Percentiles rank a stretch among this genome's conserved stretches.
Evolutionary conservation across 2,113 vertebrate species (phyloP).

Genomic region (Andinoacara biseriatus): DNA sequence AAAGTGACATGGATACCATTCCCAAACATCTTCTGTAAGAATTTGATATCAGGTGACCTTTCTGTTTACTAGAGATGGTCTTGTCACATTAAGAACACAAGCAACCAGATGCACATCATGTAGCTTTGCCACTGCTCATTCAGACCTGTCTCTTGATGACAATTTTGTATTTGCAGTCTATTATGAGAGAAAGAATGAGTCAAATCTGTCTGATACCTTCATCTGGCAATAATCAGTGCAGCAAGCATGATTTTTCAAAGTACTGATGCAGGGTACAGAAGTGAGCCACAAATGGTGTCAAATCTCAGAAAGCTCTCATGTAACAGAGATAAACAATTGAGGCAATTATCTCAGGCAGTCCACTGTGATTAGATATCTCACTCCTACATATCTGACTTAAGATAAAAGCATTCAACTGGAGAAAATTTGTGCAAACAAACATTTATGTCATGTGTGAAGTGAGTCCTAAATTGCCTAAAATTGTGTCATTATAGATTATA

Average conservation of each 20-base stretch:
- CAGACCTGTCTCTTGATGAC: not conserved
- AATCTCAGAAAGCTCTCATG: not conserved
- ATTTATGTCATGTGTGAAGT: slow-evolving; percentile 1
- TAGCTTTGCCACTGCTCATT: not conserved
- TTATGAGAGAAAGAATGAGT: not conserved
- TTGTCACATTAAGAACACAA: not conserved
- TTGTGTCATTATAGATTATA: not conserved
- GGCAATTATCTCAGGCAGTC: not conserved
- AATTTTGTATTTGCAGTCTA: not conserved
- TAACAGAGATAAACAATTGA: not conserved
- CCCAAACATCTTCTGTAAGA: not conserved
- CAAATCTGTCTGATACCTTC: not conserved
- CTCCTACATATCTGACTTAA: not conserved
- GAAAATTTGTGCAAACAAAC: not conserved
- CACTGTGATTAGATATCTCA: not conserved
- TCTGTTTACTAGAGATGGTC: slow-evolving; percentile 31
- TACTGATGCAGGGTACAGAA: not conserved
- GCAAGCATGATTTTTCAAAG: not conserved
- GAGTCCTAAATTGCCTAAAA: not conserved
- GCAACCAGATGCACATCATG: not conserved
- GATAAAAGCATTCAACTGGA: not conserved
- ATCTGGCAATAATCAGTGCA: not conserved
- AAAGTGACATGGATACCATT: not conserved
- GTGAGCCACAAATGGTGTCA: not conserved
- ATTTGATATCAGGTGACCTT: slow-evolving; percentile 24